Conservation (phyloP, 2,888 invertebrate genomes). For the Sussaba pulchella region DNA sequence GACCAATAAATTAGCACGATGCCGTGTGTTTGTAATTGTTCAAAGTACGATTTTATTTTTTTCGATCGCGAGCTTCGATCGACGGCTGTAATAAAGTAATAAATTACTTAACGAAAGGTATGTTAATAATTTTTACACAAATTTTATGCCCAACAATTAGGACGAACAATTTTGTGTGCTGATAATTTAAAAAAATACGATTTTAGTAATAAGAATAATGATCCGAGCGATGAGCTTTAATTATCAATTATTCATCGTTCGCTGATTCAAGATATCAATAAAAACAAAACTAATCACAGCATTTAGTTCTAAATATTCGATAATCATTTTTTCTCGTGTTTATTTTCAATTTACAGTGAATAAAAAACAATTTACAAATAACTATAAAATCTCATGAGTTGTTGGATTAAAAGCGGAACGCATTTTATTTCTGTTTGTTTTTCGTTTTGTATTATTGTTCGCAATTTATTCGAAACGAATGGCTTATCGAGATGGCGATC, state of each 20-base stretch:
- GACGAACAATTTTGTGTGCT: too few species aligned
- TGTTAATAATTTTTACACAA: too few species aligned
- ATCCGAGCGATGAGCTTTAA: neutral
- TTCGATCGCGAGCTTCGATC: too few species aligned
- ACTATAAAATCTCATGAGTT: constrained; percentile 42
- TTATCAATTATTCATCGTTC: neutral
- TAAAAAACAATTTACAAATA: constrained; percentile 61
- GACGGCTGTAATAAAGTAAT: too few species aligned
- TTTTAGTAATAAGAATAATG: neutral
- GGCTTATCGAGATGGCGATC: constrained; percentile 20
- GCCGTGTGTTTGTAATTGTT: too few species aligned
- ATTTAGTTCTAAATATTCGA: neutral
- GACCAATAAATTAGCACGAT: too few species aligned
- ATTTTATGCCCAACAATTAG: too few species aligned
- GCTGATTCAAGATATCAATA: neutral
- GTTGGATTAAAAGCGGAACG: constrained; percentile 19
- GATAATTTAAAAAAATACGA: neutral
- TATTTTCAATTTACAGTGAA: constrained; percentile 61
- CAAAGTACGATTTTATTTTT: too few species aligned
- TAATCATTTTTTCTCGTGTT: constrained; percentile 38
- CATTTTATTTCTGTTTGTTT: constrained; percentile 20
- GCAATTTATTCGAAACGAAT: neutral
- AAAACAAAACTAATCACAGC: constrained; percentile 24
- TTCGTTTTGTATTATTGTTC: constrained; percentile 2
- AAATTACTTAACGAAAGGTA: too few species aligned